Evolutionary conservation across 2,113 vertebrate species (phyloP), one percentile per base, ranked within the genome.

Genomic region (Entomyzon cyanotis): DNA sequence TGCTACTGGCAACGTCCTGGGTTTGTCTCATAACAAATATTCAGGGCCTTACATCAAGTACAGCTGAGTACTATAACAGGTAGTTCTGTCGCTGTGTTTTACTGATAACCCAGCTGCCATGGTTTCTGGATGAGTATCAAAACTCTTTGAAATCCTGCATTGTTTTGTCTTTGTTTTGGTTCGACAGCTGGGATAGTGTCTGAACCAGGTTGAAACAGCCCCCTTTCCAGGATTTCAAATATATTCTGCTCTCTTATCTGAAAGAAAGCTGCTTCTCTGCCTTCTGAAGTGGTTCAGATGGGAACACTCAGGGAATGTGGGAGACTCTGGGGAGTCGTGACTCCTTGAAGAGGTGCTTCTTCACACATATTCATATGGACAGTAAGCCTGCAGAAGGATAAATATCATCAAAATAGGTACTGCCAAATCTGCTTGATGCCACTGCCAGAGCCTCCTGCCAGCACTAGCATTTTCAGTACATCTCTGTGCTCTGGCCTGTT

Each of bases 121-220:
- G 50, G 65, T 39, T 97, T 85, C 90, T 96, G 93, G 94, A 95
- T 46, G 50, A 80, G 30, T n/a, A 81, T 63, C 94, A 96, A 93
- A 93, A 86, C 55, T 62, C 80, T 65, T 49, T 1, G 8, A 81
- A 92, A 95, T 89, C 64, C 65, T 69, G 22, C 67, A 87, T 70
- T 92, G 62, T 91, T 85, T 62, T 52, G 30, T 67, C 39, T 49
- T 84, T 92, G 50, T 84, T 84, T 81, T 53, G 52, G 42, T 79
- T 94, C 92, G 85, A 92, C 67, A 89, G 65, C 74, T 63, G 73
- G n/a, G 37, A 52, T 44, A 62, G 37, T 18, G 65, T n/a, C 80
- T 71, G 69, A 31, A 91, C 9, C 52, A 83, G 50, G 64, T 22
- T 87, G 87, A 89, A 89, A 69, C 10, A 82, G 21, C 10, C 27